These are phyloP conservation scores for Drosophila bunnanda DNA, from an alignment of 2,888 invertebrate species.

Conservation along the genomic window DNA sequence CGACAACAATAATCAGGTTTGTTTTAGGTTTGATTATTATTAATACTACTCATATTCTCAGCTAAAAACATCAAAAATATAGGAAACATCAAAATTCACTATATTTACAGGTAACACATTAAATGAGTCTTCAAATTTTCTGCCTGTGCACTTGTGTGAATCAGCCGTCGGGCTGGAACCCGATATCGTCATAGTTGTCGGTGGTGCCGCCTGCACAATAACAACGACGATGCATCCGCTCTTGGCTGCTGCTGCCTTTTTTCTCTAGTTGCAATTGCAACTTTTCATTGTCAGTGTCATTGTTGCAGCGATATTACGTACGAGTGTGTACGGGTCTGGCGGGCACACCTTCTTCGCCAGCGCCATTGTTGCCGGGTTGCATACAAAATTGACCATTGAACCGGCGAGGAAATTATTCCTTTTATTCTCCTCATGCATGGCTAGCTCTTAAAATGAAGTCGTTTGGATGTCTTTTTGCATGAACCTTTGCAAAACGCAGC, in stretches of 20 bases:
- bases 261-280: conserved; percentile 55
- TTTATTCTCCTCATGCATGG: conserved; percentile 51
- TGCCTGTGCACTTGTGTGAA: neutral
- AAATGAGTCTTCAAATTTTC: neutral
- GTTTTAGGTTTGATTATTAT: neutral
- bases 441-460: conserved; percentile 48
- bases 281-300: conserved; percentile 79
- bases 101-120: neutral
- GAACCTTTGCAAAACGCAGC: conserved; percentile 40
- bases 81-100: too few species aligned
- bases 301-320: conserved; percentile 56
- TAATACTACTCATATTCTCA: neutral
- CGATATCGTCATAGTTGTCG: conserved; percentile 63
- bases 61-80: neutral
- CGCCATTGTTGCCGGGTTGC: conserved; percentile 52
- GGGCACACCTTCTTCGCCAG: conserved; percentile 48
- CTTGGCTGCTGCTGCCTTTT: conserved; percentile 13
- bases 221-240: conserved; percentile 53
- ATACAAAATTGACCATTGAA: conserved; percentile 73
- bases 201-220: conserved; percentile 61
- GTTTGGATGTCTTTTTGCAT: conserved; percentile 40
- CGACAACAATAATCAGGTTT: too few species aligned
- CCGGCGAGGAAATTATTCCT: conserved; percentile 60
- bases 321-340: conserved; percentile 26
- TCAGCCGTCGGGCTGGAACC: conserved; percentile 33